phyloP scores from a whole-genome alignment of 1,140 invertebrate genomes.

The Zaprionus camerounensis region DNA sequence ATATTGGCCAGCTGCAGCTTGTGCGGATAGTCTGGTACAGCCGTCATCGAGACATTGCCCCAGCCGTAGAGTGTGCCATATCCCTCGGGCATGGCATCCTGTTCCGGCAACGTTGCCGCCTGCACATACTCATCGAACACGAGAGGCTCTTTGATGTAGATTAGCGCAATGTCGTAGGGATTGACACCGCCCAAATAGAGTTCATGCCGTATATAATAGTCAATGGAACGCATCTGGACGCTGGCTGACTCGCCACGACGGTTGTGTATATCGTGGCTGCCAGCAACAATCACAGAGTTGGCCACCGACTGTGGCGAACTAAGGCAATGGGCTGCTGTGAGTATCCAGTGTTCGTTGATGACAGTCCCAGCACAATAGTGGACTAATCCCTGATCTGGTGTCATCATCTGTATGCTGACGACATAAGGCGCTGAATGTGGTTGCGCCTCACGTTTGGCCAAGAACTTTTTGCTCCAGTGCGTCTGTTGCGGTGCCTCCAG shows the following conservation, averaged over 20 bases:
- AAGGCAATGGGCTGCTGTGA: constrained; percentile 81
- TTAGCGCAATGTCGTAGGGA: constrained; percentile 86
- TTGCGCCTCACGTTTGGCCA: constrained; percentile 76
- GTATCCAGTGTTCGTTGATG: constrained; percentile 81
- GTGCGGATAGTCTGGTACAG: constrained; percentile 80
- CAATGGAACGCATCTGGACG: constrained; percentile 74
- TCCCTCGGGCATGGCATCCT: constrained; percentile 84
- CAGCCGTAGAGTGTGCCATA: constrained; percentile 85
- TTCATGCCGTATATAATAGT: constrained; percentile 74
- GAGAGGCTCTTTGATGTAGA: constrained; percentile 84
- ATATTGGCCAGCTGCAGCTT: constrained; percentile 84
- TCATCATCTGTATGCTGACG: constrained; percentile 80
- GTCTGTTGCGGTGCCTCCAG: constrained; percentile 65
- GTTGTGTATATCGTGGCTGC: constrained; percentile 75
- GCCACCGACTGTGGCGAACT: constrained; percentile 64
- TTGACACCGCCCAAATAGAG: constrained; percentile 82
- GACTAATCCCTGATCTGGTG: constrained; percentile 67
- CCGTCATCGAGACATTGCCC: constrained; percentile 85
- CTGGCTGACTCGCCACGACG: constrained; percentile 50
- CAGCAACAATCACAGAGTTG: constrained; percentile 76
- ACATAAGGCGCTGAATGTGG: constrained; percentile 82
- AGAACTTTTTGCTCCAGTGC: constrained; percentile 72
- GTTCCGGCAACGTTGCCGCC: constrained; percentile 83
- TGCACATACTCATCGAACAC: constrained; percentile 81
- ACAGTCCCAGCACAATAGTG: constrained; percentile 82